Evolutionary conservation across 2,888 invertebrate species (phyloP), one percentile per base, ranked within the genome.

Genomic region (Stenodema calcarata): DNA sequence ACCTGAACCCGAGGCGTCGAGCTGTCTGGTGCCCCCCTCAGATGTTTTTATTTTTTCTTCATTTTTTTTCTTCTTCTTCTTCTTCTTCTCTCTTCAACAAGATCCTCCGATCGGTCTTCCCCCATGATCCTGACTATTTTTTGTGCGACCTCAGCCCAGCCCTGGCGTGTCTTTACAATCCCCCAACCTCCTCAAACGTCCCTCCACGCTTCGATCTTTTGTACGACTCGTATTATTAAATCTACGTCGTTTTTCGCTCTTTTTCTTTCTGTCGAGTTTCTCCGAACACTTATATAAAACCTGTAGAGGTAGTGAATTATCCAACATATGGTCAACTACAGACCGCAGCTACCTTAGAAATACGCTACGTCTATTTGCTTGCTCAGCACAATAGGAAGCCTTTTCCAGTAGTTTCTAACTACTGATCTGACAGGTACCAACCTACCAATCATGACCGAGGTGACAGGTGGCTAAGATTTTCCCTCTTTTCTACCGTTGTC

Each of bases 1-100:
- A 80, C 86, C 86, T 81, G 86, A 86, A 35, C 73, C 75, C 41
- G 41, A 81, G 87, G 87, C 87, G 87, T 87, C 87, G 83, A 82
- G 87, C 87, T 83, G 87, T 87, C 87, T 87, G 83, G 50, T 75
- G 50, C 42, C 78, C 82, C 83, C 83, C 79, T 41, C 79, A 42
- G 42, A 47, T 81, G 79, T 80, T 86, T 79, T 76, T 47, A 28
- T 80, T 35, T 7, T 35, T 35, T 35, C 35, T 35, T 7, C 50
- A 35, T 35, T 30, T 73, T 70, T 73, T 73, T 75, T n/a, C n/a
- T n/a, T n/a, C n/a, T n/a, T n/a, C n/a, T 42, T 14, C 70, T 69
- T 30, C 54, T 69, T 62, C 70, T 83, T 86, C 79, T 27, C 44
- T 44, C 79, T 79, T 42, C 54, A 70, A 69, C 70, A 35, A 75